Base-by-base conservation (phyloP, 2,888 invertebrate species). In the Willowsia nigromaculata region DNA sequence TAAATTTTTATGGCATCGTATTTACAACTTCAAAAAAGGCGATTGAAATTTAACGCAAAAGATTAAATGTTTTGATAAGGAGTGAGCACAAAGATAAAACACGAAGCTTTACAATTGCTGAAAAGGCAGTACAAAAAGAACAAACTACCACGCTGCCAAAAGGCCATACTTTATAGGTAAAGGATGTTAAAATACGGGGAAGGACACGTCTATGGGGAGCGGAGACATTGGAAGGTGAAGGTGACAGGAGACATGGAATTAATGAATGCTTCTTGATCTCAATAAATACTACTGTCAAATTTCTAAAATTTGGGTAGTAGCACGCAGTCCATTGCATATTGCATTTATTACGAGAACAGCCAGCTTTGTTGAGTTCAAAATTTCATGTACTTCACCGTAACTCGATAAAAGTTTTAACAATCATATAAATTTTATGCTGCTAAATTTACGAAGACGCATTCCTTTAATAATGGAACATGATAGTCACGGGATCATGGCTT, bases 31-130 rank as follows among this genome's bases (percentile, higher is more conserved):
- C 25, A 62, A 80, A 68, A 68, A 68, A 68, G 68, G 68, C 37
- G 37, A 81, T 62, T 43, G 62, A 81, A 62, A 25, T 43, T 81
- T 62, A 81, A 81, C 81, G 62, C 15, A 59, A 37, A 81, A n/a
- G 81, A 81, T 81, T n/a, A 25, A 0, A 59, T 62, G n/a, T 33
- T n/a, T 40, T 62, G 81, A 81, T 81, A 81, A 81, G 7, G 33
- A 68, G 15, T 37, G n/a, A 68, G 18, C 37, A 59, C 68, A 68
- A 30, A 30, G n/a, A 27, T 3, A 30, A 37, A 37, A 13, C 15
- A 68, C 2, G 11, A 18, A 9, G 33, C 9, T n/a, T 18, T 37
- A 37, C 37, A 50, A 3, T 13, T 62, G 37, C 33, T 37, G 33
- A 37, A 37, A 18, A n/a, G 30, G 30, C 56, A 30, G 56, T 56